These are phyloP conservation scores for Hirtodrosophila confusa DNA, from an alignment of 2,888 invertebrate genomes.

Conservation along the genomic window DNA sequence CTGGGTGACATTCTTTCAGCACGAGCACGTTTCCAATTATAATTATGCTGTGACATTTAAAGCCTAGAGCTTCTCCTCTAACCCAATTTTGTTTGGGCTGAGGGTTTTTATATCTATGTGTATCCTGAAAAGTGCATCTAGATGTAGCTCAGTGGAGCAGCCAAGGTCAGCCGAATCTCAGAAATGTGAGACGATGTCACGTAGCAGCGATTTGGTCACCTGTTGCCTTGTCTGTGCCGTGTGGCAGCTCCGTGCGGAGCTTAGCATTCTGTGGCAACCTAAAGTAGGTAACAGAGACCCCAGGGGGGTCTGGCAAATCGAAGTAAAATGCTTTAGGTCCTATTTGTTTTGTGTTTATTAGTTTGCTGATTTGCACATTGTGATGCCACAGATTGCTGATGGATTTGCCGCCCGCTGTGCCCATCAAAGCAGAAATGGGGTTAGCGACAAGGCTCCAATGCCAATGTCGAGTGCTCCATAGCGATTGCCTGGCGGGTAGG, in stretches of 20 bases:
- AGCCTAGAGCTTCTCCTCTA: too few species aligned
- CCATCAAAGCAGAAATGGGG: conserved; percentile 58
- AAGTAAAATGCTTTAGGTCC: conserved; percentile 24
- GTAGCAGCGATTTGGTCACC: conserved; percentile 54
- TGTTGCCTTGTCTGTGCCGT: conserved; percentile 32
- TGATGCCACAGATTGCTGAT: conserved; percentile 7
- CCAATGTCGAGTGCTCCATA: conserved; percentile 60
- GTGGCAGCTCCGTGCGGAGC: conserved; percentile 16
- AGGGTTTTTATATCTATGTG: too few species aligned
- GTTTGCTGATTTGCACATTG: conserved; percentile 12
- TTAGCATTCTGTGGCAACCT: conserved; percentile 8
- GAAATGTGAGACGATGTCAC: conserved; percentile 47
- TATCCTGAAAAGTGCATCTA: too few species aligned
- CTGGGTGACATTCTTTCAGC: too few species aligned
- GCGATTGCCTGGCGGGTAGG: conserved; percentile 34
- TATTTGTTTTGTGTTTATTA: conserved; percentile 41
- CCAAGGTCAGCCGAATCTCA: conserved; percentile 29
- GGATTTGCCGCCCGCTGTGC: conserved; percentile 36
- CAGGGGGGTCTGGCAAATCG: conserved; percentile 8
- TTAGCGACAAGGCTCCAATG: conserved; percentile 58
- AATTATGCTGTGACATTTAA: too few species aligned
- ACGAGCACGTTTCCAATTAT: too few species aligned
- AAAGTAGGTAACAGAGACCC: conserved; percentile 1
- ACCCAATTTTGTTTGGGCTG: too few species aligned
- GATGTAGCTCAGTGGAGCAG: background rate